These are phyloP conservation scores for Athrips mouffetella DNA, from an alignment of 2,888 invertebrate species.

Conservation along the genomic window DNA sequence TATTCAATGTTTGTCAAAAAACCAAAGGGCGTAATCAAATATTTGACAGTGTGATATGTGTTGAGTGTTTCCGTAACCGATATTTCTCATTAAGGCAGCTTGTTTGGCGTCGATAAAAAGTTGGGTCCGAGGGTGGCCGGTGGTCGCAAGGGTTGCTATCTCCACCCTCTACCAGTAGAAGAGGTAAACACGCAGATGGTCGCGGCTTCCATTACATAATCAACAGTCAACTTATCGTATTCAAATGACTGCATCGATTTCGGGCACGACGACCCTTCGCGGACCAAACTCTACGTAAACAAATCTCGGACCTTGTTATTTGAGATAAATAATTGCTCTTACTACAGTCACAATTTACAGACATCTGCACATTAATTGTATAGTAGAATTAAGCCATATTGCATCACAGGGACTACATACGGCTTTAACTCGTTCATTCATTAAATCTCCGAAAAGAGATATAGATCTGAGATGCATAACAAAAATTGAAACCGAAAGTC, in stretches of 20 bases:
- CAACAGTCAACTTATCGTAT: slow-evolving; percentile 62
- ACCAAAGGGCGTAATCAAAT: slow-evolving; percentile 48
- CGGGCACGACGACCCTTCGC: slow-evolving; percentile 29
- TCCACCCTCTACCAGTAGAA: slow-evolving; percentile 45
- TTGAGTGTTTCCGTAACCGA: slow-evolving; percentile 73
- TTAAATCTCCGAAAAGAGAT: slow-evolving; percentile 24
- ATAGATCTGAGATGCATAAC: slow-evolving; percentile 37
- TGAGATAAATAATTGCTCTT: not conserved
- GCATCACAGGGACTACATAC: not conserved
- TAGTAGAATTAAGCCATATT: not conserved
- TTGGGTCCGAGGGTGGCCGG: slow-evolving; percentile 57
- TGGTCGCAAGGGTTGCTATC: slow-evolving; percentile 63
- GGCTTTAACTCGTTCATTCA: slow-evolving; percentile 13
- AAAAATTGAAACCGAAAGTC: slow-evolving; percentile 65
- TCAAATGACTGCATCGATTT: slow-evolving; percentile 59
- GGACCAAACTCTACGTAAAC: slow-evolving; percentile 2
- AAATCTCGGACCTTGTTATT: not conserved
- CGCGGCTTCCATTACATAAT: slow-evolving; percentile 67
- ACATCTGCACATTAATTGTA: not conserved
- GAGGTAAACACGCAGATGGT: slow-evolving; percentile 71
- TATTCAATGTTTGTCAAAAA: slow-evolving; percentile 28
- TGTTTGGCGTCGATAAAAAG: slow-evolving; percentile 72
- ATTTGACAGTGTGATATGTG: slow-evolving; percentile 64
- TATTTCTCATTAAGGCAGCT: slow-evolving; percentile 70
- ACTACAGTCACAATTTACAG: not conserved